phyloP scores from a whole-genome alignment of 1,140 invertebrate species.

The Thaumatotibia leucotreta region DNA sequence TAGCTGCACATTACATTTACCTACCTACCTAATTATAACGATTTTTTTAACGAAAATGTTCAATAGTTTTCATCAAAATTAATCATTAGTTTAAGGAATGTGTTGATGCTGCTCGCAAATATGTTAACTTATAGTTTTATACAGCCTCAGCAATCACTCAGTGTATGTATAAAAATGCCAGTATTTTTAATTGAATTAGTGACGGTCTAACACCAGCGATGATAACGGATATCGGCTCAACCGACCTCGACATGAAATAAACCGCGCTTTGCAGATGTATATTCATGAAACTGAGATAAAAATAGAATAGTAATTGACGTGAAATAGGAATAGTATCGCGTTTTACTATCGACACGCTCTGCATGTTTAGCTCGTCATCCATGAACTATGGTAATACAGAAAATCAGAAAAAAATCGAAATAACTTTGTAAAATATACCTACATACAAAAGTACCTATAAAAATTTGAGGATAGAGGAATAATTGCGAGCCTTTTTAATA shows the following conservation, averaged over 20 bases:
- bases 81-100: no score
- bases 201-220: background rate
- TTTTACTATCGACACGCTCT: background rate
- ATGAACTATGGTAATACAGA: background rate
- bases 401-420: background rate
- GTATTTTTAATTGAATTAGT: background rate
- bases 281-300: background rate
- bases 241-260: background rate
- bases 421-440: background rate
- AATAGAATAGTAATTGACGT: slow-evolving; percentile 11
- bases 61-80: no score
- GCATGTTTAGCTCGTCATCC: background rate
- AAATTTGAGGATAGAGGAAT: background rate
- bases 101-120: no score
- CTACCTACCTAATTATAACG: no score
- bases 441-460: background rate
- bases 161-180: background rate
- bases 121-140: no score
- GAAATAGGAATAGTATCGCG: slow-evolving; percentile 5
- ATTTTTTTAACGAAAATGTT: no score
- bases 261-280: background rate
- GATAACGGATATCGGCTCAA: background rate
- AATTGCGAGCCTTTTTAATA: no score
- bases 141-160: background rate
- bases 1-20: no score